phyloP scores from a whole-genome alignment of 2,888 invertebrate species.

The Acleris laterana region DNA sequence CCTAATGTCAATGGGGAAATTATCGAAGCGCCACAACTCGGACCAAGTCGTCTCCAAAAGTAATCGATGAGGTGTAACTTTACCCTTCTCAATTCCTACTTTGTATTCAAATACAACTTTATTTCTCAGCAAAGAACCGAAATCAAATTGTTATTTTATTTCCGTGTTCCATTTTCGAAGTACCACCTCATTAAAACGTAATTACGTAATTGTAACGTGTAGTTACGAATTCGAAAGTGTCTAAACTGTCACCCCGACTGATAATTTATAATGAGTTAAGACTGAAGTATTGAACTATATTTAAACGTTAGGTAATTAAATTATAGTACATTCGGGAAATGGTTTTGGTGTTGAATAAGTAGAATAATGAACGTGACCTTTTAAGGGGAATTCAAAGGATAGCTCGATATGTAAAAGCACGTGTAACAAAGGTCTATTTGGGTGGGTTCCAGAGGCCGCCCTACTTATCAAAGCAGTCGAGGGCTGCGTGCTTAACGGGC shows the following conservation, averaged over 20 bases:
- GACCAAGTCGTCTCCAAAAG: constrained; percentile 49
- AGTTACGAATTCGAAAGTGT: constrained; percentile 14
- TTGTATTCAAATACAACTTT: constrained; percentile 31
- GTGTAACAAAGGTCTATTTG: constrained; percentile 31
- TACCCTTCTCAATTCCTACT: constrained; percentile 13
- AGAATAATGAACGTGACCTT: neutral
- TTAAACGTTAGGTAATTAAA: neutral
- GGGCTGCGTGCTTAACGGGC: constrained; percentile 30
- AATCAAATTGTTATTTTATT: constrained; percentile 22
- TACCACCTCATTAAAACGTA: constrained; percentile 19
- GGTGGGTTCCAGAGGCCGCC: constrained; percentile 27
- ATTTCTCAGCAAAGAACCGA: constrained; percentile 26
- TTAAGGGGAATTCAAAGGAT: constrained; percentile 6
- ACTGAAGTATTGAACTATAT: constrained; percentile 4
- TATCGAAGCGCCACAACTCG: constrained; percentile 44
- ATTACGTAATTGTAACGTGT: constrained; percentile 8
- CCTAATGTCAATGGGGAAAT: constrained; percentile 43
- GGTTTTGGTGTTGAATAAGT: no score
- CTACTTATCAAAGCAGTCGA: constrained; percentile 36
- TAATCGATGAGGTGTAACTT: constrained; percentile 51
- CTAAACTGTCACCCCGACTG: neutral
- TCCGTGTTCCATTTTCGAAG: constrained; percentile 5
- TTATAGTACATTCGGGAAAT: no score
- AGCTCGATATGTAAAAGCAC: constrained; percentile 24
- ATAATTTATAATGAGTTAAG: constrained; percentile 2